These are phyloP conservation scores for Phalloptychus januarius DNA, from an alignment of 2,797 vertebrate genomes.

Conservation along the genomic window DNA sequence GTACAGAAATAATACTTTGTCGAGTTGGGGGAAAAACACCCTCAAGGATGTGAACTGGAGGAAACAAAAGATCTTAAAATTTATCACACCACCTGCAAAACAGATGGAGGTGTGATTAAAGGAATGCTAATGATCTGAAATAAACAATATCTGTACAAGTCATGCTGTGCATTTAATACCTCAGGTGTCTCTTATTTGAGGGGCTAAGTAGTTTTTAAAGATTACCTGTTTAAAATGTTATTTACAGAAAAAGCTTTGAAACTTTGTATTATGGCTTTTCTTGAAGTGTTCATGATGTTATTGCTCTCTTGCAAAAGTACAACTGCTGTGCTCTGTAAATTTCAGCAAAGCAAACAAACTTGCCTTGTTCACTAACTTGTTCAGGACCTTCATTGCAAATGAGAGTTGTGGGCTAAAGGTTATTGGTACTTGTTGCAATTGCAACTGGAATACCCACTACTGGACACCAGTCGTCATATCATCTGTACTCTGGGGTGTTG, in stretches of 20 bases:
- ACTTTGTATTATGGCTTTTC: neutral
- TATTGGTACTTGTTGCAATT: neutral
- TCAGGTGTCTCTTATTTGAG: neutral
- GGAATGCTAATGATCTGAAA: neutral
- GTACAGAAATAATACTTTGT: neutral
- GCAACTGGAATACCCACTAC: neutral
- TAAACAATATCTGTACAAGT: neutral
- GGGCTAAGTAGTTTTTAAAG: neutral
- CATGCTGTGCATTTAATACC: neutral
- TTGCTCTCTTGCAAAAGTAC: neutral
- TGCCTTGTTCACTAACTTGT: neutral
- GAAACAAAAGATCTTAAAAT: neutral
- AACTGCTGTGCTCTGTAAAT: neutral
- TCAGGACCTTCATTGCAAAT: neutral
- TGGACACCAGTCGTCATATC: neutral
- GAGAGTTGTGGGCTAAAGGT: neutral
- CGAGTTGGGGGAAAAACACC: neutral
- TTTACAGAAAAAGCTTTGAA: neutral
- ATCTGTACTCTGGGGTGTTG: neutral
- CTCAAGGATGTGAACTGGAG: neutral
- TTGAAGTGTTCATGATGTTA: neutral
- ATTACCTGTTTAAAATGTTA: neutral
- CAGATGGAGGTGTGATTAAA: neutral
- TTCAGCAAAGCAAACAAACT: neutral
- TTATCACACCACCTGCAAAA: neutral